phyloP scores from a whole-genome alignment of 2,797 vertebrate species.

The Danionella dracula region DNA sequence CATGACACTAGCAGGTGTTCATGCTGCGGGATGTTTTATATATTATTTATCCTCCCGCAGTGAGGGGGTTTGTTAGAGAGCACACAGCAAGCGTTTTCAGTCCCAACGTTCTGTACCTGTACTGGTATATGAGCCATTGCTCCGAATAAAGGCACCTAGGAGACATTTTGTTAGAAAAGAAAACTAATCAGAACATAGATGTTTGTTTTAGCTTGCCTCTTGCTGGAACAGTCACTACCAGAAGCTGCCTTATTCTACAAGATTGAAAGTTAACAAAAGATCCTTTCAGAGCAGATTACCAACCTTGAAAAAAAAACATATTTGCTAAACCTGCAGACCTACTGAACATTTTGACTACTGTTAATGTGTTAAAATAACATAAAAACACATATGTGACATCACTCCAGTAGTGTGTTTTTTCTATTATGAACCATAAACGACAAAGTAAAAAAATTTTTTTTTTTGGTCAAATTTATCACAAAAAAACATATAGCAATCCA shows the following conservation, averaged over 20 bases:
- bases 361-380: not conserved
- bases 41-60: not conserved
- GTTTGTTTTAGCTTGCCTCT: not conserved
- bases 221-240: not conserved
- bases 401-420: too few species aligned
- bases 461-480: too few species aligned
- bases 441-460: too few species aligned
- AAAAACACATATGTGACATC: too few species aligned
- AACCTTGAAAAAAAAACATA: not conserved
- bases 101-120: constrained; percentile 34
- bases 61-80: constrained; percentile 9
- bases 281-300: constrained; percentile 6
- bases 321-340: not conserved
- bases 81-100: not conserved
- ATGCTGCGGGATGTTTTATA: constrained; percentile 11
- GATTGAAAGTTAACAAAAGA: not conserved
- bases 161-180: constrained; percentile 11
- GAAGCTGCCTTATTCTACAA: not conserved
- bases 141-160: constrained; percentile 24
- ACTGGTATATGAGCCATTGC: constrained; percentile 5
- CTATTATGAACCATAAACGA: too few species aligned
- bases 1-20: not conserved
- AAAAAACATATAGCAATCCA: too few species aligned
- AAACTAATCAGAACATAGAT: not conserved
- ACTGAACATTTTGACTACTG: not conserved